Conservation (phyloP, 1,140 invertebrate genomes). For the Aphelinus atriplicis region DNA sequence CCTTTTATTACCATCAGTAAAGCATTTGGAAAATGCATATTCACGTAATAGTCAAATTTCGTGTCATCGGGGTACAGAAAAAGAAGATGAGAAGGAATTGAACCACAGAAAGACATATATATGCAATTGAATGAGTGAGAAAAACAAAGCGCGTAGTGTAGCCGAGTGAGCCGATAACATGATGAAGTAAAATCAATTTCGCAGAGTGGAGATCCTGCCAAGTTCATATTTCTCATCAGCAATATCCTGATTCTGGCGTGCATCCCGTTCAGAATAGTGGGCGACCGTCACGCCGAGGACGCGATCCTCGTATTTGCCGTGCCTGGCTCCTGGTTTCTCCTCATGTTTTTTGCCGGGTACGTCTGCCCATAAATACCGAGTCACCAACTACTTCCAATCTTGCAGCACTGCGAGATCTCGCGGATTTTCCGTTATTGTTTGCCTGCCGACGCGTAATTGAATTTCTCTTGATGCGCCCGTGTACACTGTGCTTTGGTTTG, state of each 20-base stretch:
- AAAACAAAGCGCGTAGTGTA: too few species aligned
- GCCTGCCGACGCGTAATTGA: background rate
- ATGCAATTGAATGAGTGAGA: too few species aligned
- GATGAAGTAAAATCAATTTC: conserved; percentile 31
- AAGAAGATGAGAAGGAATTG: too few species aligned
- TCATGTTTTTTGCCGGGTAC: conserved; percentile 99
- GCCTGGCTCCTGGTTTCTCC: conserved; percentile 94
- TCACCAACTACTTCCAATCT: background rate
- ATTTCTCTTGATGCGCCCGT: background rate
- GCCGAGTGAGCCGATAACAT: too few species aligned
- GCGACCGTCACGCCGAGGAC: conserved; percentile 85
- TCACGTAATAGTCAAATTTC: too few species aligned
- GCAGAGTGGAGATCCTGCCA: conserved; percentile 91
- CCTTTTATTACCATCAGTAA: too few species aligned
- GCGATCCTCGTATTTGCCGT: conserved; percentile 90
- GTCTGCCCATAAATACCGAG: conserved; percentile 30
- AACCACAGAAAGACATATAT: too few species aligned
- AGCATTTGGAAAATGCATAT: too few species aligned
- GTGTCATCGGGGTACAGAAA: too few species aligned
- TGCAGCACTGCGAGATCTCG: background rate
- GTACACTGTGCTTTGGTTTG: too few species aligned
- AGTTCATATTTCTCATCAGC: conserved; percentile 91
- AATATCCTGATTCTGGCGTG: conserved; percentile 92
- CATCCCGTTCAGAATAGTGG: conserved; percentile 86
- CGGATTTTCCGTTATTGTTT: conserved; percentile 1